Evolutionary conservation across 1,140 invertebrate genomes (phyloP).

Genomic region (Drosophila fuyamai): DNA sequence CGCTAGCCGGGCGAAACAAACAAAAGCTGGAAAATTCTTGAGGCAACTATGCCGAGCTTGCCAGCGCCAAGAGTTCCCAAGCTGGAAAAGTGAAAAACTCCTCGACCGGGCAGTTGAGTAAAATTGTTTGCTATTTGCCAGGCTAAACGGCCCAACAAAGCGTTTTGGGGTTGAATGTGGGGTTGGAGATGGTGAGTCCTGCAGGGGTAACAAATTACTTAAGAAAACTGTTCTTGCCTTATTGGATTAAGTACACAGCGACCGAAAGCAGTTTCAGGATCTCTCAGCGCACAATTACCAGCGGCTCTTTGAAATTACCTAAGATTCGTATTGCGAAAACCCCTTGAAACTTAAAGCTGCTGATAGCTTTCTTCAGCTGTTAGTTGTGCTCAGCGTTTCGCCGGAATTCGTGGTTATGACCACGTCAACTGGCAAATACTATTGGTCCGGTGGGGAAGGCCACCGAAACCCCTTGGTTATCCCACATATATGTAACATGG

Average conservation of each 20-base stretch:
- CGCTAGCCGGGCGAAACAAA: conserved; percentile 58
- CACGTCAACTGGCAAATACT: conserved; percentile 59
- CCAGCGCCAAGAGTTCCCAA: conserved; percentile 24
- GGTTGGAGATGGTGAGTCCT: not conserved
- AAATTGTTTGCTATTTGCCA: conserved; percentile 76
- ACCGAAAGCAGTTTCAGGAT: conserved; percentile 54
- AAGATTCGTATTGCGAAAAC: not conserved
- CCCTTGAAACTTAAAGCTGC: conserved; percentile 32
- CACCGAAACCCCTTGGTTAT: not conserved
- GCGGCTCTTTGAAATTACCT: conserved; percentile 70
- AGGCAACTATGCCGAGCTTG: conserved; percentile 68
- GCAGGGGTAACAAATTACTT: conserved; percentile 77
- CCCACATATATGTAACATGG: conserved; percentile 7
- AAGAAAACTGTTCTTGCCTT: conserved; percentile 81
- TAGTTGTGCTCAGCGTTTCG: conserved; percentile 8
- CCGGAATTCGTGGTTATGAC: conserved; percentile 52
- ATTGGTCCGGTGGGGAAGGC: conserved; percentile 16
- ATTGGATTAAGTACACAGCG: conserved; percentile 69
- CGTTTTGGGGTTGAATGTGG: not conserved
- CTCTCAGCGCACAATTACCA: conserved; percentile 77
- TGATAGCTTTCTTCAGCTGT: conserved; percentile 49
- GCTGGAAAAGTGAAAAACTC: conserved; percentile 21
- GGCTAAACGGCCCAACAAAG: conserved; percentile 80
- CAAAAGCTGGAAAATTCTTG: conserved; percentile 80
- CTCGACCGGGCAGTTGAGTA: conserved; percentile 37